Evolutionary conservation across 2,113 vertebrate genomes (phyloP).

Genomic region (Gorilla gorilla): DNA sequence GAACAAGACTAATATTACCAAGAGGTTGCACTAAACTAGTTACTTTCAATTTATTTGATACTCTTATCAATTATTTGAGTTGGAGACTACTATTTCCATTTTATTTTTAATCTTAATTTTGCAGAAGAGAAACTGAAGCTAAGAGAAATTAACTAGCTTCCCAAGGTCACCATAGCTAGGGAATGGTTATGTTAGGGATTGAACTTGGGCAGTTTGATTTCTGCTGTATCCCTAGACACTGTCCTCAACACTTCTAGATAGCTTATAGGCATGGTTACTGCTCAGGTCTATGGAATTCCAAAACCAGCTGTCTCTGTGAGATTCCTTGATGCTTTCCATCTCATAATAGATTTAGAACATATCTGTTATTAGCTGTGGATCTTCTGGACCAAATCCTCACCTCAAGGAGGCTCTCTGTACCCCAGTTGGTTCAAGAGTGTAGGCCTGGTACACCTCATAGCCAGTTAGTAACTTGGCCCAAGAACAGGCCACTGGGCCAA

Average conservation of each 20-base stretch:
- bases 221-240: not conserved
- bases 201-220: not conserved
- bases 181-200: not conserved
- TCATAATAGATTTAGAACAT: not conserved
- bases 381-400: not conserved
- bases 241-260: not conserved
- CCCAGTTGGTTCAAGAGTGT: not conserved
- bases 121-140: not conserved
- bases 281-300: not conserved
- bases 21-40: not conserved
- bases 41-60: not conserved
- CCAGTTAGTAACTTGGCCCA: not conserved
- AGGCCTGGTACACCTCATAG: not conserved
- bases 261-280: not conserved
- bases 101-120: constrained; percentile 16
- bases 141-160: not conserved
- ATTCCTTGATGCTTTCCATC: not conserved
- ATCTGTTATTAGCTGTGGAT: not conserved
- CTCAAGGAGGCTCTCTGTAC: not conserved
- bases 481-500: not conserved
- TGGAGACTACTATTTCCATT: not conserved
- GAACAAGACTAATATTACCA: not conserved
- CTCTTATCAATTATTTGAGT: not conserved
- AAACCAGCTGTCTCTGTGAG: not conserved
- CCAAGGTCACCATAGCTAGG: not conserved